Evolutionary conservation across 2,888 invertebrate genomes (phyloP).

Genomic region (Choreutis nemorana): DNA sequence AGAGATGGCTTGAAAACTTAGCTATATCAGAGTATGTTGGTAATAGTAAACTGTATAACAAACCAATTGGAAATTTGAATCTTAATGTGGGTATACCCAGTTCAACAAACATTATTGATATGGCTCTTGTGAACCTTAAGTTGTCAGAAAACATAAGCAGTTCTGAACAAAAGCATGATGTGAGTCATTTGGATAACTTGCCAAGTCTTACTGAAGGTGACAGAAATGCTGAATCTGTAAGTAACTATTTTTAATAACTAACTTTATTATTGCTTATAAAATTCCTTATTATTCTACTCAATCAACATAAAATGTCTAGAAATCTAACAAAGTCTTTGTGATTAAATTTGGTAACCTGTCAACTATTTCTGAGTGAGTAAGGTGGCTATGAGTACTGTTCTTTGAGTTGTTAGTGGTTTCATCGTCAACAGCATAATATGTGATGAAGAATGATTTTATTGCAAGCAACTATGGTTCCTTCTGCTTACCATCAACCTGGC

Average conservation of each 20-base stretch:
- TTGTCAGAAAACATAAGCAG: slow-evolving; percentile 68
- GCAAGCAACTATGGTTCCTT: no score
- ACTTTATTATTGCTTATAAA: no score
- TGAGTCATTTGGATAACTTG: slow-evolving; percentile 39
- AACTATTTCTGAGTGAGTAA: no score
- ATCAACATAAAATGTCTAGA: no score
- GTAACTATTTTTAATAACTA: slow-evolving; percentile 16
- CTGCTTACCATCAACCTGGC: no score
- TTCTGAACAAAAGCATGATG: slow-evolving; percentile 49
- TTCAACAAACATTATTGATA: slow-evolving; percentile 70
- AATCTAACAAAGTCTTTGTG: no score
- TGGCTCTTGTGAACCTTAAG: slow-evolving; percentile 68
- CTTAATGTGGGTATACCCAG: slow-evolving; percentile 50
- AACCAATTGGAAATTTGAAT: slow-evolving; percentile 59
- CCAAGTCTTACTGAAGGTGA: slow-evolving; percentile 62
- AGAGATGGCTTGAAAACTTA: slow-evolving; percentile 53
- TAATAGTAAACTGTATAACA: slow-evolving; percentile 34
- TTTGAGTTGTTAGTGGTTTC: no score
- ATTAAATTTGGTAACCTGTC: no score
- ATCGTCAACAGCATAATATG: no score
- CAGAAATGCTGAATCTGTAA: slow-evolving; percentile 67
- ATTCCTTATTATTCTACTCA: no score
- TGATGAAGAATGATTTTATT: no score
- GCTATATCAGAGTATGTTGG: slow-evolving; percentile 48
- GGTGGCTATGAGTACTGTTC: no score